Evolutionary conservation across 2,888 invertebrate species (phyloP), one percentile per base, ranked within the genome.

Genomic region (Acleris sparsana): DNA sequence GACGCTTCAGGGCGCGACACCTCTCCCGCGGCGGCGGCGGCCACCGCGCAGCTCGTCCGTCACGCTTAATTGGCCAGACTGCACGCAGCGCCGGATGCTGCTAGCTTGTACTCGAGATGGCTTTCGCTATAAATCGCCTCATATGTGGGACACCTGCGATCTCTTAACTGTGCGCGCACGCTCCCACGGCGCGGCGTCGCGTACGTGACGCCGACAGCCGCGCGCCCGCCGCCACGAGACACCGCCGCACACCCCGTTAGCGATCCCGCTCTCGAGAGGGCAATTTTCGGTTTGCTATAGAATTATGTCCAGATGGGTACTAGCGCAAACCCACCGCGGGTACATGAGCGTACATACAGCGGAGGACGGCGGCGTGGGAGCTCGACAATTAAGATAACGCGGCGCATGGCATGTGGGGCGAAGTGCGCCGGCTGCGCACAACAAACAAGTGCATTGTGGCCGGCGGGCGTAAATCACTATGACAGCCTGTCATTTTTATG

Each of bases 31-130:
- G 53, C 46, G 22, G 33, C 33, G 33, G 53, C 46, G 22, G 20
- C 46, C 46, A 22, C 18, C 25, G 29, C 53, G 61, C 52, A 13
- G 53, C 52, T 46, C n/a, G 44, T 33, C 62, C 69, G 68, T 63
- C 66, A 68, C 58, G 61, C 48, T 61, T 44, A 58, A 53, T 62
- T 61, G 53, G 68, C 62, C 69, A 63, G 63, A 66, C 68, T 64
- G 68, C 62, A 7, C 29, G 7, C 16, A 68, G 66, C 63, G 66
- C 66, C 59, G 52, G 63, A 43, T 67, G 56, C 56, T 39, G 18
- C 33, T 18, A 44, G 17, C 53, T 55, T 33, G 55, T 51, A 44
- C 13, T 22, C 52, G 3, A n/a, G 18, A 22, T 55, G 61, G 53
- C 18, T 53, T 33, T 61, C 51, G 55, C 61, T 55, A 55, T 43